These are phyloP conservation scores for Diplodus sargus DNA, from an alignment of 2,797 vertebrate species.

Conservation along the genomic window DNA sequence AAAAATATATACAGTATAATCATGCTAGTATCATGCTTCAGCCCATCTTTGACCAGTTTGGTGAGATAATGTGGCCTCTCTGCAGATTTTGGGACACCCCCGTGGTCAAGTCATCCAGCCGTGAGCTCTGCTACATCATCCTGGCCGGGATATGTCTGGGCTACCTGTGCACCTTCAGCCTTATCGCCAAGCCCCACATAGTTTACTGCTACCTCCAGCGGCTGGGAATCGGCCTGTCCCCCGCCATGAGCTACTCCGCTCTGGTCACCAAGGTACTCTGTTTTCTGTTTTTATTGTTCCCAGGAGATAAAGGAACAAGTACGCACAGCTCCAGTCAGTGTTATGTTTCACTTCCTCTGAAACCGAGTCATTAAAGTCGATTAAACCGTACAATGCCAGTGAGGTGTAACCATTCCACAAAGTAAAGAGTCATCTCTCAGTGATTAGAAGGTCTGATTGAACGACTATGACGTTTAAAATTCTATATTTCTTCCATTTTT, in stretches of 20 bases:
- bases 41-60: neutral
- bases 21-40: neutral
- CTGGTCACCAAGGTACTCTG: conserved; percentile 91
- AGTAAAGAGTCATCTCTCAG: neutral
- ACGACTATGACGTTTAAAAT: neutral
- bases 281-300: conserved; percentile 1
- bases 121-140: conserved; percentile 99
- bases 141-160: conserved; percentile 96
- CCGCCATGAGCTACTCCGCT: conserved; percentile 99
- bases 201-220: conserved; percentile 97
- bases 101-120: conserved; percentile 98
- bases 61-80: neutral
- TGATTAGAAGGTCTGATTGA: neutral
- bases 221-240: conserved; percentile 96
- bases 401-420: neutral
- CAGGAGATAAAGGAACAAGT: conserved; percentile 12
- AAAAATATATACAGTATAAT: too few species aligned
- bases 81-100: conserved; percentile 94
- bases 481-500: neutral
- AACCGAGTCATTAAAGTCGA: neutral
- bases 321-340: neutral
- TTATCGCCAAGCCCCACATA: conserved; percentile 95
- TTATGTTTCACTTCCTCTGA: conserved; percentile 25
- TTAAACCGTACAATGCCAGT: neutral
- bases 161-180: conserved; percentile 97